A percentile compares a stretch with the other conserved stretches of the same genome.
Evolutionary conservation across 2,888 invertebrate genomes (phyloP).

Genomic region (Cephonodes hylas): DNA sequence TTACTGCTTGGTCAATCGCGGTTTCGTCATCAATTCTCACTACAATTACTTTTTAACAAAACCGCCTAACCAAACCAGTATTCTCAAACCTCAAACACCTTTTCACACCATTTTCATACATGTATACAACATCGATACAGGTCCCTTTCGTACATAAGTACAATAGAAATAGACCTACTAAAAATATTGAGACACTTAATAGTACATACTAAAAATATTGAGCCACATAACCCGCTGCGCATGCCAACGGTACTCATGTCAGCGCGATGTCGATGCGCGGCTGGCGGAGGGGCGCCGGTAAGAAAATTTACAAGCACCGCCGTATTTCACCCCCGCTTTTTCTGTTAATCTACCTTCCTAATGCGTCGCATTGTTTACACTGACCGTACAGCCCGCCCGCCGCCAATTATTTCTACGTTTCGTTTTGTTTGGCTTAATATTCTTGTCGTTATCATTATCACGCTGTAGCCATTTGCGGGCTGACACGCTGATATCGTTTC

Average conservation of each 20-base stretch:
- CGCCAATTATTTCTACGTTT: constrained; percentile 12
- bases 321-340: constrained; percentile 75
- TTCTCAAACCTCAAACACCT: no score
- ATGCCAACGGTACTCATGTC: constrained; percentile 61
- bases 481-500: constrained; percentile 14
- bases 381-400: constrained; percentile 58
- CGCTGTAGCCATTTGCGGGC: not conserved
- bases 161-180: no score
- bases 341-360: constrained; percentile 79
- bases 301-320: constrained; percentile 79
- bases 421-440: constrained; percentile 13
- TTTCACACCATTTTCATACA: no score
- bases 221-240: constrained; percentile 27
- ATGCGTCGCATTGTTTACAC: constrained; percentile 79
- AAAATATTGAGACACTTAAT: no score
- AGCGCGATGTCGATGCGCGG: constrained; percentile 73
- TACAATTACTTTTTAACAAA: no score
- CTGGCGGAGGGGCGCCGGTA: constrained; percentile 71
- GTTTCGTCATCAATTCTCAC: no score
- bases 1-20: no score
- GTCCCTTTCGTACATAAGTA: no score
- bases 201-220: no score
- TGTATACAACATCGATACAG: no score
- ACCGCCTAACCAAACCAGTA: no score
- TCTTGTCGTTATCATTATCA: constrained; percentile 5